These are phyloP conservation scores for Sialis fuliginosa DNA, from an alignment of 2,888 invertebrate genomes.

Conservation along the genomic window DNA sequence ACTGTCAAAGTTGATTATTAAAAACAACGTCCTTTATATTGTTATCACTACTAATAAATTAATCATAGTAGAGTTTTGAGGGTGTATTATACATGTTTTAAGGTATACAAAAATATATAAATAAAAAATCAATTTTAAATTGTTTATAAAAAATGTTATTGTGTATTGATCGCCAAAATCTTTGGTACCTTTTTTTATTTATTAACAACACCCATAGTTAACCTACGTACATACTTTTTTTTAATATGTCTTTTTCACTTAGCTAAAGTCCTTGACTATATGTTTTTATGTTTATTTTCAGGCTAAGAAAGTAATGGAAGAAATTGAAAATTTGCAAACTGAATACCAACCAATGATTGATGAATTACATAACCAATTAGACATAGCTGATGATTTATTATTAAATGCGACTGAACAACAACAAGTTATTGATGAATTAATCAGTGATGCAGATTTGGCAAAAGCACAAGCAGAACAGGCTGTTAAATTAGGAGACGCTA, in stretches of 20 bases:
- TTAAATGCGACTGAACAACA: slow-evolving; percentile 47
- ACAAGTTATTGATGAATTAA: slow-evolving; percentile 57
- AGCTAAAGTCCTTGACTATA: not conserved
- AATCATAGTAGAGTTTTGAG: too few relatives aligned
- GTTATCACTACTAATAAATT: too few relatives aligned
- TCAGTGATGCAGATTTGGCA: slow-evolving; percentile 61
- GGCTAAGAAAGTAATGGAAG: slow-evolving; percentile 38
- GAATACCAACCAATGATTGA: slow-evolving; percentile 38
- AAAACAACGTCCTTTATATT: too few relatives aligned
- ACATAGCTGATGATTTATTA: slow-evolving; percentile 48
- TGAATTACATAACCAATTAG: slow-evolving; percentile 45
- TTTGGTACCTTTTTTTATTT: too few relatives aligned
- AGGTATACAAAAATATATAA: too few relatives aligned
- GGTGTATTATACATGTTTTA: too few relatives aligned
- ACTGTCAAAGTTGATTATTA: too few relatives aligned
- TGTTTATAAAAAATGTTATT: too few relatives aligned
- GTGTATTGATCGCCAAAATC: too few relatives aligned
- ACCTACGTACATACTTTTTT: too few relatives aligned
- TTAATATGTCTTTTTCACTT: not conserved
- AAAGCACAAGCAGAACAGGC: slow-evolving; percentile 66
- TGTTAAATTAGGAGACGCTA: slow-evolving; percentile 67
- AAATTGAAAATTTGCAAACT: slow-evolving; percentile 30
- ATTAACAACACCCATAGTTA: too few relatives aligned
- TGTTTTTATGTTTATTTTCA: slow-evolving; percentile 16
- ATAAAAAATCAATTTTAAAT: too few relatives aligned